These are phyloP conservation scores for Nomada ferruginata DNA, from an alignment of 2,888 invertebrate species.

Conservation along the genomic window DNA sequence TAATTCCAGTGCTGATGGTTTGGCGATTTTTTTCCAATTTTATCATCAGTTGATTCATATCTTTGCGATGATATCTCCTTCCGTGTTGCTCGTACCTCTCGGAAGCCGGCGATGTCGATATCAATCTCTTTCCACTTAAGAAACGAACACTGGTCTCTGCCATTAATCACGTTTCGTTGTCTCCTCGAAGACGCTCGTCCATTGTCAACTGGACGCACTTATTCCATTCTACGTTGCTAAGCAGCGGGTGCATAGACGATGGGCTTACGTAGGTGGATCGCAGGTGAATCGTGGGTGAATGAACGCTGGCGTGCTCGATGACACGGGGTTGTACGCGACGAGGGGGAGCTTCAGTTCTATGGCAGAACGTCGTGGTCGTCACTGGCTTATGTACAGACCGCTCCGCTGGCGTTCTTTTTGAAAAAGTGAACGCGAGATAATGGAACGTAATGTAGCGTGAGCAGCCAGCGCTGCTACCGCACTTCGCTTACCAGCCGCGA, in stretches of 20 bases:
- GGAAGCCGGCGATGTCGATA: conserved; percentile 13
- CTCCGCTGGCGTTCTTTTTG: conserved; percentile 56
- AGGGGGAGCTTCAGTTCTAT: conserved; percentile 57
- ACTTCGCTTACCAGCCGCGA: conserved; percentile 45
- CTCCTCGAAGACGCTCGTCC: conserved; percentile 77
- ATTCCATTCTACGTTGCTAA: conserved; percentile 69
- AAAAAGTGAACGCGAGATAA: conserved; percentile 71
- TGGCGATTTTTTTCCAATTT: background rate
- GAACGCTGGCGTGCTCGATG: conserved; percentile 48
- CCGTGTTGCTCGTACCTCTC: no score
- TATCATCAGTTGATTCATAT: background rate
- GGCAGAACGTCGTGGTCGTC: conserved; percentile 34
- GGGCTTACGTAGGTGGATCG: conserved; percentile 57
- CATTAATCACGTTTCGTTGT: conserved; percentile 82
- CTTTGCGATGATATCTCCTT: background rate
- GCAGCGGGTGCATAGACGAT: conserved; percentile 76
- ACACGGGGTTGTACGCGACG: conserved; percentile 34
- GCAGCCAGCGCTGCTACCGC: conserved; percentile 56
- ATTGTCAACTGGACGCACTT: conserved; percentile 78
- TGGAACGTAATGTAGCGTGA: conserved; percentile 72
- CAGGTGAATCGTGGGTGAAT: conserved; percentile 60
- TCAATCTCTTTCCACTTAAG: conserved; percentile 28
- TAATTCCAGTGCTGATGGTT: background rate
- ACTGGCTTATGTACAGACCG: conserved; percentile 48
- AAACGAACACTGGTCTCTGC: conserved; percentile 54